These are phyloP conservation scores for Mesocentrotus franciscanus DNA, from an alignment of 53 echinoderm and acorn worm species.

Conservation along the genomic window DNA sequence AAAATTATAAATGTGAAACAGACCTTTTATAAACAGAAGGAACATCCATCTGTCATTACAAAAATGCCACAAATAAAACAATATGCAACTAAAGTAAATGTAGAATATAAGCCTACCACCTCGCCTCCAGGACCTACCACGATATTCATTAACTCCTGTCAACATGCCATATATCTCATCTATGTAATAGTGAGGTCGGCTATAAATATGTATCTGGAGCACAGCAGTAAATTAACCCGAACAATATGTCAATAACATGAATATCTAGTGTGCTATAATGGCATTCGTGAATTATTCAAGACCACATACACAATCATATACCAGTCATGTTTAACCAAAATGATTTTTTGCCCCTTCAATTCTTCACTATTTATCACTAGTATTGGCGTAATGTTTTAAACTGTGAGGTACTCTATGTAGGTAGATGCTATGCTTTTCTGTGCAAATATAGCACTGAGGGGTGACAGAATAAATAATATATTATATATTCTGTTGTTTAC, in stretches of 20 bases:
- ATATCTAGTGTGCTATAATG: not conserved
- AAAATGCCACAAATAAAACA: not conserved
- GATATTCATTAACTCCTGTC: not conserved
- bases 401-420: not conserved
- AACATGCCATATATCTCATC: not conserved
- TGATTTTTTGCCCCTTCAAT: not conserved
- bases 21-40: not conserved
- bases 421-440: not conserved
- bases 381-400: not conserved
- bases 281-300: not conserved
- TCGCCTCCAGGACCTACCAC: not conserved
- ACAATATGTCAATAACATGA: not conserved
- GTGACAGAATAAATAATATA: not conserved
- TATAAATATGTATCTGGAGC: constrained; percentile 20
- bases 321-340: not conserved
- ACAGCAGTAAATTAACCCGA: not conserved
- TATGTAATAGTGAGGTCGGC: not conserved
- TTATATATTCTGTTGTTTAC: not conserved
- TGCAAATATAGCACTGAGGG: not conserved
- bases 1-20: not conserved
- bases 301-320: not conserved
- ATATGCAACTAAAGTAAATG: not conserved
- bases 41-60: not conserved
- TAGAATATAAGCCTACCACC: not conserved
- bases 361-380: not conserved